Conservation (phyloP, 1,140 invertebrate genomes). For the Antheraea pernyi region DNA sequence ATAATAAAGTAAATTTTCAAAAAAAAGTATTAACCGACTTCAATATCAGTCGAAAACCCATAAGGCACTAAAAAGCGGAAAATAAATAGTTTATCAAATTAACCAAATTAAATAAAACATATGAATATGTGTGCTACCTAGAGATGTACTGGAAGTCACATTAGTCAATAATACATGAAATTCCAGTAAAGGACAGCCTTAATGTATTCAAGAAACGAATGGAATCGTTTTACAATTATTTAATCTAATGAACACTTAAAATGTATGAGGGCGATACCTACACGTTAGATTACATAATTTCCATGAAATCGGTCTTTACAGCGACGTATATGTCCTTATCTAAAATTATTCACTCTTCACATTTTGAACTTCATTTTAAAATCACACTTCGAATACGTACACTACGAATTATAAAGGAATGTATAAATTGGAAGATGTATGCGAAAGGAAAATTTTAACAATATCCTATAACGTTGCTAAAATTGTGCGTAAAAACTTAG, state of each 20-base stretch:
- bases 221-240: conserved; percentile 63
- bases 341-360: conserved; percentile 44
- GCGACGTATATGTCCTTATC: conserved; percentile 48
- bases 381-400: conserved; percentile 52
- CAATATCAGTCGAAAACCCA: too few species aligned
- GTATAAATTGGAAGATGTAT: conserved; percentile 59
- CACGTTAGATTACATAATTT: conserved; percentile 46
- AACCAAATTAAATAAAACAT: too few species aligned
- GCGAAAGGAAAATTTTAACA: conserved; percentile 6
- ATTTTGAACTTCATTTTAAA: conserved; percentile 68
- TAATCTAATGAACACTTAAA: conserved; percentile 77
- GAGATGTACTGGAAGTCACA: too few species aligned
- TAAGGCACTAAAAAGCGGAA: too few species aligned
- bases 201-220: conserved; percentile 64
- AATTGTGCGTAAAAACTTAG: conserved; percentile 65
- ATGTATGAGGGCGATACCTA: conserved; percentile 56
- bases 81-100: too few species aligned
- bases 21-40: too few species aligned
- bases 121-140: too few species aligned
- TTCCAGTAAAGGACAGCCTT: conserved; percentile 67
- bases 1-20: too few species aligned
- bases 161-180: conserved; percentile 61
- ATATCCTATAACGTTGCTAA: conserved; percentile 19
- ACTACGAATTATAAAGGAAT: conserved; percentile 61
- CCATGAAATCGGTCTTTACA: conserved; percentile 66